Base-by-base conservation (phyloP, 2,113 vertebrate species). In the Peromyscus californicus region DNA sequence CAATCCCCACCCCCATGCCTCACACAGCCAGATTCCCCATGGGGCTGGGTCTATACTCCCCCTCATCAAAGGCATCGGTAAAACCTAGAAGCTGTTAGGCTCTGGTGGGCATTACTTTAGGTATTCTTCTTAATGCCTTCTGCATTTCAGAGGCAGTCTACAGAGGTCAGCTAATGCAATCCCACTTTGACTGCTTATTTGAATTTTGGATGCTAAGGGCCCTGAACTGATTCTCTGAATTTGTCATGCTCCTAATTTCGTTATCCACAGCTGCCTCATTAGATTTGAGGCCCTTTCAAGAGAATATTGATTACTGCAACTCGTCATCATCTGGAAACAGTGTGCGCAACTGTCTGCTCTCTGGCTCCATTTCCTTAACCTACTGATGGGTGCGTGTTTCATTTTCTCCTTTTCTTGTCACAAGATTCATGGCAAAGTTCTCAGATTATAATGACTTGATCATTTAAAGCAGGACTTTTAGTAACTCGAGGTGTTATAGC, bases 181-280 rank as follows among this genome's bases (percentile, higher is more conserved):
- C 93, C 93, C 87, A 48, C 83, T 94, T 92, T 91, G 91, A 95
- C 91, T 96, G 78, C 90, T 95, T 90, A 80, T 76, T 95, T 97
- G 89, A 95, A 95, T 96, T 96, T 97, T 59, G 67, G 74, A 95
- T 87, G 78, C 51, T 91, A 65, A 89, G 87, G 78, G 89, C 83
- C 75, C 93, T 96, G 74, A 96, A 67, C 79, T 36, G 65, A 57
- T 95, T 92, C 74, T 76, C 80, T 85, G 31, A 87, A 88, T 95
- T 74, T 95, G 42, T 69, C 70, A 76, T 90, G 51, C 75, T 97
- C 39, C 24, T 89, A 90, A 97, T 96, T 96, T 78, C 86, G 65
- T 92, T 92, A 83, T 82, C 74, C 59, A 85, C 39, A 94, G 85
- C 63, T 78, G 79, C 76, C 87, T 95, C 78, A 89, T 97, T 95